Evolutionary conservation across 2,888 invertebrate genomes (phyloP).

Genomic region (Rhimphoctona megacephalus): DNA sequence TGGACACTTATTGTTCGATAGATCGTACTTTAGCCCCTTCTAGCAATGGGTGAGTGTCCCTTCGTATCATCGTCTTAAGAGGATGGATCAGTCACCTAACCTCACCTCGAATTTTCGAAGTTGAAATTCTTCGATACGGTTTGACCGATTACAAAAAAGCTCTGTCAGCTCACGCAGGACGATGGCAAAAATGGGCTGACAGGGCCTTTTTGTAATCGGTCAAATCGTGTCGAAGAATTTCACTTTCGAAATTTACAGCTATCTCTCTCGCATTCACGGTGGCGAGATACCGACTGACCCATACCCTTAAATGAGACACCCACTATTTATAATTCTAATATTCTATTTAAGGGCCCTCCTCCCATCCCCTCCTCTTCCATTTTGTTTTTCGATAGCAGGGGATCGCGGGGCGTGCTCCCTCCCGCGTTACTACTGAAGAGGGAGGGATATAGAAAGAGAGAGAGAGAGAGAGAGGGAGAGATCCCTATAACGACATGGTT

Average conservation of each 20-base stretch:
- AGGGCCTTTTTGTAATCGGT: too few relatives aligned
- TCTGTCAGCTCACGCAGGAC: too few relatives aligned
- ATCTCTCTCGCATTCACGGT: too few relatives aligned
- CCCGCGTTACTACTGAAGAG: slow-evolving; percentile 9
- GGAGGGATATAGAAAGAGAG: slow-evolving; percentile 20
- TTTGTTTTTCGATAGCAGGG: neutral
- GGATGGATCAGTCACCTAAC: too few relatives aligned
- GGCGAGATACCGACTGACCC: too few relatives aligned
- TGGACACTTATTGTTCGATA: slow-evolving; percentile 55
- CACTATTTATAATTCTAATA: slow-evolving; percentile 75
- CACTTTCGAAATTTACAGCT: too few relatives aligned
- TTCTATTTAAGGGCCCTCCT: slow-evolving; percentile 73
- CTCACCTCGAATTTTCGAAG: too few relatives aligned
- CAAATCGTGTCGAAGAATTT: too few relatives aligned
- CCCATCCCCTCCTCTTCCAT: slow-evolving; percentile 3
- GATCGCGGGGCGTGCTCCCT: slow-evolving; percentile 32
- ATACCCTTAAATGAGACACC: slow-evolving; percentile 37
- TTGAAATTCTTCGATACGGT: too few relatives aligned
- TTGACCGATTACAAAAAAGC: too few relatives aligned
- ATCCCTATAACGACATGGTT: neutral
- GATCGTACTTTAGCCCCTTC: slow-evolving; percentile 47
- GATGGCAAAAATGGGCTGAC: too few relatives aligned
- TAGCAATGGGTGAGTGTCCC: slow-evolving; percentile 69
- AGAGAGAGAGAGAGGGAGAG: neutral
- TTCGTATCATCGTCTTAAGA: slow-evolving; percentile 32